Base-by-base conservation (phyloP, 2,888 invertebrate genomes). In the Nowickia ferox region DNA sequence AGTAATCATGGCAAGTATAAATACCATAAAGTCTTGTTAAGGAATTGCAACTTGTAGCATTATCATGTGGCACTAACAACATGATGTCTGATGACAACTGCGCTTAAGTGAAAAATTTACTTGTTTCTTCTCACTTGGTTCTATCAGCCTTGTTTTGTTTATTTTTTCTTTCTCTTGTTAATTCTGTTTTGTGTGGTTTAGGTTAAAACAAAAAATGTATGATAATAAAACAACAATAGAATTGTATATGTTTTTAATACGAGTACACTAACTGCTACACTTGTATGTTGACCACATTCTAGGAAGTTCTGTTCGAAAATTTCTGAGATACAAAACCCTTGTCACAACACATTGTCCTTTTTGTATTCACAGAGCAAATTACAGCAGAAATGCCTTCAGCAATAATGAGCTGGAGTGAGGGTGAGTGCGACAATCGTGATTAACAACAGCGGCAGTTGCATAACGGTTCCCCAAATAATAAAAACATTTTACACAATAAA, bases 301-400 rank as follows among this genome's bases (percentile, higher is more conserved):
- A 76, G 76, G 87, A 87, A 87, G 87, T 82, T 81, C 77, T 69
- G 17, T 42, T 57, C 42, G 19, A 59, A 82, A 77, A 65, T 74
- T 53, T 77, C 51, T 57, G 51, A 59, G 61, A 75, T 42, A 48
- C 48, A 8, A 17, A 84, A 76, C 86, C 87, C 84, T 87, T 85
- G 84, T 87, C 85, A 84, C 61, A 72, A 87, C 87, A 87, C 59
- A 85, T 87, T 87, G 85, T 87, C 84, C 86, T 86, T 74, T 55
- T n/a, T n/a, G n/a, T n/a, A n/a, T n/a, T n/a, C n/a, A 22, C 51
- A 71, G 17, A 75, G 51, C 13, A 63, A 46, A 5, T 44, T 42
- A 57, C 22, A 84, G 44, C 1, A 68, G 19, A 57, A 40, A 10
- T 19, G 59, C 61, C 57, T 71, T 42, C 69, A 79, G 71, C 69